Conservation (phyloP, 2,888 invertebrate species). For the Melanostoma mellinum region DNA sequence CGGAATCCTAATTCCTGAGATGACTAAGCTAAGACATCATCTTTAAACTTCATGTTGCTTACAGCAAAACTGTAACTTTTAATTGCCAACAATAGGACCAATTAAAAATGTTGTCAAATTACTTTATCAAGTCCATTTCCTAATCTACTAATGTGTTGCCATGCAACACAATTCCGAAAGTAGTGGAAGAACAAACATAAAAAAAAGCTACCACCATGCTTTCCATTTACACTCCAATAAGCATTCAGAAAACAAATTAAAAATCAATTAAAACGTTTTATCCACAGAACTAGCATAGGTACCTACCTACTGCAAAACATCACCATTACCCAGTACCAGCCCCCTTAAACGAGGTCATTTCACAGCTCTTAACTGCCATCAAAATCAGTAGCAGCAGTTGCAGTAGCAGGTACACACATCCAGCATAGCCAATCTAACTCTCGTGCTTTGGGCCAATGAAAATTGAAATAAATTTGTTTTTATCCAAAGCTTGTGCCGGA, state of each 20-base stretch:
- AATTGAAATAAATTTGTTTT: conserved; percentile 63
- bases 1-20: no score
- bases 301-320: conserved; percentile 22
- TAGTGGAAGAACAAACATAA: neutral
- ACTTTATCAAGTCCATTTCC: conserved; percentile 28
- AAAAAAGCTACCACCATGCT: conserved; percentile 20
- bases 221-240: conserved; percentile 39
- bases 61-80: neutral
- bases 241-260: conserved; percentile 58
- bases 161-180: conserved; percentile 20
- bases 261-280: conserved; percentile 62
- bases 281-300: conserved; percentile 8
- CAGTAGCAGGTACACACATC: neutral
- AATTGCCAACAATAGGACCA: conserved; percentile 51
- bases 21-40: no score
- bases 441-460: conserved; percentile 32
- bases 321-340: neutral
- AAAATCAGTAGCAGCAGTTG: conserved; percentile 34
- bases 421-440: neutral
- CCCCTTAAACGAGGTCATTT: conserved; percentile 57
- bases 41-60: neutral
- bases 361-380: conserved; percentile 51
- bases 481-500: conserved; percentile 62
- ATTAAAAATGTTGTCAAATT: conserved; percentile 53
- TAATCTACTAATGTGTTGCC: conserved; percentile 21